These are phyloP conservation scores for Emys orbicularis DNA, from an alignment of 2,797 vertebrate species.

Conservation along the genomic window DNA sequence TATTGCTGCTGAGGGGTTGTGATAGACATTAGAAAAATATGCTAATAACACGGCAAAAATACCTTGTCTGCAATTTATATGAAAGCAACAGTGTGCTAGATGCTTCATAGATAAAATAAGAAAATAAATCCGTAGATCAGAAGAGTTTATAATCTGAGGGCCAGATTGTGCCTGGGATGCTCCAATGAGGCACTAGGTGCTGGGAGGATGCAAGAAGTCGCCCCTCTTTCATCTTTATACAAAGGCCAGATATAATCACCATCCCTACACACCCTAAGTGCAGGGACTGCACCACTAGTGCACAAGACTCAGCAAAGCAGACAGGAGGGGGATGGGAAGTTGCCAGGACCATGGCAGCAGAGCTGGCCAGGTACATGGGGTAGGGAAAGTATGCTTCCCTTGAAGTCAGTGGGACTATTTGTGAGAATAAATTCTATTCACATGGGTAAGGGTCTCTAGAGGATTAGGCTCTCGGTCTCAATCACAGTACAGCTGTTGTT, in stretches of 20 bases:
- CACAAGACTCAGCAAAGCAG: rapidly evolving
- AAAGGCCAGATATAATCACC: rapidly evolving
- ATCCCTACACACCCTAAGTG: rapidly evolving
- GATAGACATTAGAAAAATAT: background rate
- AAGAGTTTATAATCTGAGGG: background rate
- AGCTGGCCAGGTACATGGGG: rapidly evolving
- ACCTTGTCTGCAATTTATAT: background rate
- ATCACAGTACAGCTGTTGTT: background rate
- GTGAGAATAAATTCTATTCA: background rate
- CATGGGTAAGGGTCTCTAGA: background rate
- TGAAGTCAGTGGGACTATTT: background rate
- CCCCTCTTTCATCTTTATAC: background rate
- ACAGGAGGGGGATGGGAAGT: rapidly evolving
- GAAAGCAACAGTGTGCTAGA: background rate
- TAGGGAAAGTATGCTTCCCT: rapidly evolving
- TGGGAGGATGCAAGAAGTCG: background rate
- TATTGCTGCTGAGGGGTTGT: background rate
- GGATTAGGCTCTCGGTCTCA: background rate
- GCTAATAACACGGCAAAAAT: background rate
- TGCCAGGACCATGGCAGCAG: background rate
- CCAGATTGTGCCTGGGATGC: background rate
- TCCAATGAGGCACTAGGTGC: background rate
- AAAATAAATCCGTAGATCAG: background rate
- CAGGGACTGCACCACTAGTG: rapidly evolving
- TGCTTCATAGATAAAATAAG: rapidly evolving